These are phyloP conservation scores for Muntiacus muntjak DNA, from an alignment of 2,113 vertebrate genomes.

Conservation along the genomic window DNA sequence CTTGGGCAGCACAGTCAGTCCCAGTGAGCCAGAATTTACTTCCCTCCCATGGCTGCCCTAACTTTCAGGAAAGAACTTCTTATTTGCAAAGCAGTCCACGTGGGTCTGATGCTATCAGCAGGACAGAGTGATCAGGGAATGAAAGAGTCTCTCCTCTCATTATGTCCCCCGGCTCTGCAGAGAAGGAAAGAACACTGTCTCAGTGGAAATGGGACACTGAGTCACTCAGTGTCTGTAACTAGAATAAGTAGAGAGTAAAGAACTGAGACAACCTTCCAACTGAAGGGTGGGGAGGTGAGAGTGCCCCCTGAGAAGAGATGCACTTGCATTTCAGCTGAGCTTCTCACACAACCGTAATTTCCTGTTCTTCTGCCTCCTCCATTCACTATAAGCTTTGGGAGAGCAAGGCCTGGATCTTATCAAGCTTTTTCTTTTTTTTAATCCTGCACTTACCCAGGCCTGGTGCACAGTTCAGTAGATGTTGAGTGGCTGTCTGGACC, in stretches of 20 bases:
- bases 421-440: background rate
- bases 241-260: background rate
- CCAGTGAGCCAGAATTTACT: background rate
- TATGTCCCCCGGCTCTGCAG: background rate
- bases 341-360: background rate
- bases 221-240: background rate
- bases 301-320: background rate
- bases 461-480: background rate
- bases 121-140: background rate
- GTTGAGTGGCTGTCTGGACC: background rate
- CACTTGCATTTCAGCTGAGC: background rate
- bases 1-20: background rate
- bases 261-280: background rate
- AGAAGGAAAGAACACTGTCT: background rate
- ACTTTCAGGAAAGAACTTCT: background rate
- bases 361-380: background rate
- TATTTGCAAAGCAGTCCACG: background rate
- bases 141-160: background rate
- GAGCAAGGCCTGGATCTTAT: background rate
- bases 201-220: background rate
- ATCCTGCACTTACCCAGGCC: background rate
- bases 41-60: background rate
- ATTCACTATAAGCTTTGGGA: background rate
- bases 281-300: accelerated
- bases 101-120: background rate